Base-by-base conservation (phyloP, 2,113 vertebrate genomes). In the Jacana jacana region DNA sequence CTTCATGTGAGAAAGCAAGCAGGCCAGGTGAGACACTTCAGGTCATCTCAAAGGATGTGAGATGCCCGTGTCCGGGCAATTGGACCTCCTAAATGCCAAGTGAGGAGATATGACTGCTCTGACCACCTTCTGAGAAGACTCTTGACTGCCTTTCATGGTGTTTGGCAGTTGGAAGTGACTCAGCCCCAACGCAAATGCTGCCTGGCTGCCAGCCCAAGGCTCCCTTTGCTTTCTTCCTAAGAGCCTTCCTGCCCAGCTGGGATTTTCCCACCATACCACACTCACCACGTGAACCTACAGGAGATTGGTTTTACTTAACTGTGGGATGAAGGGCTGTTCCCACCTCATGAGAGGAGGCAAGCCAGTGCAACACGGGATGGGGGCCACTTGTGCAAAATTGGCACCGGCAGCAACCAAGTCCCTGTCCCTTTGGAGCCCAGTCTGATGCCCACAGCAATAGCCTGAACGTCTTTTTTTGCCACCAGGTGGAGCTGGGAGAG, bases 401-500 rank as follows among this genome's bases (percentile, higher is more conserved):
- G 25, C 64, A 63, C 13, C n/a, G 44, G 52, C n/a, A 81, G 39
- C 10, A 37, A 28, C 24, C 2, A 11, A 30, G 20, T 8, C 30
- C 18, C 1, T 33, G 25, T 8, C 27, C 17, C n/a, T 31, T 20
- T 8, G 49, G 71, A 90, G 52, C 35, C 90, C 76, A 60, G 15
- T 6, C 25, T 0, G 0, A 10, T n/a, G 72, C 17, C 90, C 69
- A 54, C 24, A 48, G 23, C 33, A 4, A 10, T 0, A 40, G 13
- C 86, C 72, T 25, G 11, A 44, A 60, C 0, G 70, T 76, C 69
- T 61, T 40, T 84, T 84, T 46, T 86, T 92, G 77, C 93, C 96
- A 96, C 77, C 83, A 96, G 96, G 83, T 95, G 96, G 96, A 95
- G 91, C 91, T 70, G 94, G 95, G 91, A 63, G 92, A 88, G 91